Base-by-base conservation (phyloP, 2,797 vertebrate species). In the Cygnus olor region DNA sequence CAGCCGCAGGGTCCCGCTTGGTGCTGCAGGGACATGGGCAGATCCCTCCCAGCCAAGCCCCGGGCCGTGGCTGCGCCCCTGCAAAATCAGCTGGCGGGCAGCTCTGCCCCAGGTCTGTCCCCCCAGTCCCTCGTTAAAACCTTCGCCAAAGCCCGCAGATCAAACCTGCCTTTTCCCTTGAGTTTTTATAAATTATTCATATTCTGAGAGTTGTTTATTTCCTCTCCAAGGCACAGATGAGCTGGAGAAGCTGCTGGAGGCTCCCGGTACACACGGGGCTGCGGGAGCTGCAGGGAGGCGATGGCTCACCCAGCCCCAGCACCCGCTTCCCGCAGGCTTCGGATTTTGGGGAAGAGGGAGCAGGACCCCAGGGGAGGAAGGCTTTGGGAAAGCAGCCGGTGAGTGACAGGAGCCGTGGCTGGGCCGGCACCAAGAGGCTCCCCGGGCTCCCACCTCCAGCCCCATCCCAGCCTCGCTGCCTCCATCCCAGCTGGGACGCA, bases 161-260 rank as follows among this genome's bases (percentile, higher is more conserved):
- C 58, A 66, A 88, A 42, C 5, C 51, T 71, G 83, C 70, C 54
- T 90, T 72, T 69, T 79, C 51, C 69, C 57, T 24, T 11, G 69
- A 71, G 70, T 85, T 85, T 22, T 22, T 44, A 96, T 94, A 71
- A 93, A 94, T 93, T 90, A 94, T 95, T 96, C 88, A 94, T 58
- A 74, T 73, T 85, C 77, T 4, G 1, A 16, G 91, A 88, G 93
- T 10, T 65, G 82, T 78, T 92, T 80, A 21, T 77, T 82, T 66
- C 58, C 74, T 57, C 11, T 60, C 60, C 0, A 0, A 93, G 24
- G 66, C 63, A 20, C 57, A 70, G 61, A 76, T 47, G 70, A 93
- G 57, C 80, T 61, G 92, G 58, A 80, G 86, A 69, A 0, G 54
- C 58, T 79, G 89, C 91, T 12, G 30, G 51, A 53, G 54, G 54